phyloP scores from a whole-genome alignment of 92 coral and sea anemone genomes.

The Metridium senile region DNA sequence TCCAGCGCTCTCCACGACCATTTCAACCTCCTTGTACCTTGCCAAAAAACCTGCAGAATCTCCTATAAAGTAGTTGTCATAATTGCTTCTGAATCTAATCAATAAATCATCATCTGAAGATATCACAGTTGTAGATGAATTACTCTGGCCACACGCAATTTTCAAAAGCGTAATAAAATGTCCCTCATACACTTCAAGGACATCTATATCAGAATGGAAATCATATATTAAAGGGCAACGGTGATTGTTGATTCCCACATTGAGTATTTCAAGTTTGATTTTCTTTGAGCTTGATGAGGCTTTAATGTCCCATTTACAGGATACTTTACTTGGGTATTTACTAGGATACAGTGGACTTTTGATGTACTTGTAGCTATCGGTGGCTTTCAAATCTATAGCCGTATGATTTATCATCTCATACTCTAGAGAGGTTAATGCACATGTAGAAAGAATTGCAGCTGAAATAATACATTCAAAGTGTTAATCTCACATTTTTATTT shows the following conservation, averaged over 20 bases:
- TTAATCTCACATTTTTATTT: not conserved
- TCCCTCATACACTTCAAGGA: conserved; percentile 7
- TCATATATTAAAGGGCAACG: not conserved
- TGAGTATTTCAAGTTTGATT: not conserved
- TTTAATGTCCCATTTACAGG: conserved; percentile 26
- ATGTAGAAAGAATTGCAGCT: not conserved
- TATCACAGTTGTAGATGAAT: not conserved
- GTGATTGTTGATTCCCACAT: not conserved
- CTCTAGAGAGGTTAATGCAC: not conserved
- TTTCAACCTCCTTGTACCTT: not conserved
- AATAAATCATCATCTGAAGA: conserved; percentile 31
- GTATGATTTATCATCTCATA: no score
- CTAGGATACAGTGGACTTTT: conserved; percentile 13
- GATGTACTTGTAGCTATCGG: conserved; percentile 1
- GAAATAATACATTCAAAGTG: not conserved
- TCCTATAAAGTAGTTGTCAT: not conserved
- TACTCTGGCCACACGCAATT: not conserved
- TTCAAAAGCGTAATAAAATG: not conserved
- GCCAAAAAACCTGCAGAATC: not conserved
- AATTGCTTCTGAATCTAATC: conserved; percentile 38
- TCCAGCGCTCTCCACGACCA: no score
- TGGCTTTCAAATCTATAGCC: not conserved
- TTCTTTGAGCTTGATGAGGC: not conserved
- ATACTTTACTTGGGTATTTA: conserved; percentile 27
- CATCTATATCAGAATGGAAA: not conserved